Evolutionary conservation across 2,888 invertebrate genomes (phyloP).

Genomic region (Malthinus seriepunctatus): DNA sequence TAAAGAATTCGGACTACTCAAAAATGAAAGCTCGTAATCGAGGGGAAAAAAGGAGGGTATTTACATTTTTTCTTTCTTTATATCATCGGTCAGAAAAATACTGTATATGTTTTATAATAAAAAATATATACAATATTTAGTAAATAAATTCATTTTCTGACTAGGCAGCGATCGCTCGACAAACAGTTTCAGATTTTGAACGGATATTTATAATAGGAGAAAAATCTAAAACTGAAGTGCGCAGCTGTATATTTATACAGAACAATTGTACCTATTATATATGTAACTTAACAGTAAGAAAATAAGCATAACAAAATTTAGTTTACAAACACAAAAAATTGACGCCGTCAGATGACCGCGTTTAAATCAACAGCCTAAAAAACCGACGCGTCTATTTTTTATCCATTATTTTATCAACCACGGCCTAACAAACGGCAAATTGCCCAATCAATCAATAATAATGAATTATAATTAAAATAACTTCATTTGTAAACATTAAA

Average conservation of each 20-base stretch:
- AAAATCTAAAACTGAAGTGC: constrained; percentile 50
- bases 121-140: constrained; percentile 51
- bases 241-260: constrained; percentile 54
- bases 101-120: constrained; percentile 48
- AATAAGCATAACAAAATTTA: constrained; percentile 46
- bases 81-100: constrained; percentile 49
- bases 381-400: too few species aligned
- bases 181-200: constrained; percentile 48
- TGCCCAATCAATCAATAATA: constrained; percentile 31
- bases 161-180: constrained; percentile 50
- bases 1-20: constrained; percentile 25
- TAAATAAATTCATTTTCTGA: constrained; percentile 44
- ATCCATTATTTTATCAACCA: constrained; percentile 21
- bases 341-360: constrained; percentile 28
- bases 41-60: constrained; percentile 28
- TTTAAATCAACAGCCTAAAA: too few species aligned
- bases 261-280: constrained; percentile 49
- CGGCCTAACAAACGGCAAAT: constrained; percentile 45
- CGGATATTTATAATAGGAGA: constrained; percentile 17
- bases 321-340: constrained; percentile 43
- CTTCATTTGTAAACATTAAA: constrained; percentile 47
- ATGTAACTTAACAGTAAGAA: constrained; percentile 53
- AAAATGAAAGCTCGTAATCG: constrained; percentile 29
- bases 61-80: constrained; percentile 23
- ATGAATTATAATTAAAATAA: constrained; percentile 40